Conservation (phyloP, 2,113 vertebrate genomes). For the Camelus dromedarius region DNA sequence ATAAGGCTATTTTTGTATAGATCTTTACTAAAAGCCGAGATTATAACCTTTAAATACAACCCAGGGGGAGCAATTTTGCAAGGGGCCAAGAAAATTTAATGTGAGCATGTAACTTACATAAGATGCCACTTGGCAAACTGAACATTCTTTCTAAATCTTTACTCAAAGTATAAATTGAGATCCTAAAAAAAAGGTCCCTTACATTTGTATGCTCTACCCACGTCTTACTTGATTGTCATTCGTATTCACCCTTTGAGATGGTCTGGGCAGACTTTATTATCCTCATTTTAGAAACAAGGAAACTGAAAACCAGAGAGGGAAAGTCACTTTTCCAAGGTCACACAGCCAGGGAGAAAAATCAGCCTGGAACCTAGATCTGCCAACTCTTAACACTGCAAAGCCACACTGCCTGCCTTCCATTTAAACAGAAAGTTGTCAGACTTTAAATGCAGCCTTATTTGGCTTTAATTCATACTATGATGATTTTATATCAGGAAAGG, state of each 20-base stretch:
- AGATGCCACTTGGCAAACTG: background rate
- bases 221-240: background rate
- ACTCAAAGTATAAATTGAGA: background rate
- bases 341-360: background rate
- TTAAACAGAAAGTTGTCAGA: background rate
- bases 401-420: background rate
- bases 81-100: background rate
- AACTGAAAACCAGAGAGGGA: constrained; percentile 19
- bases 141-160: background rate
- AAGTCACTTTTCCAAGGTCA: constrained; percentile 32
- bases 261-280: background rate
- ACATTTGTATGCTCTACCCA: background rate
- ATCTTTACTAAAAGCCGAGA: background rate
- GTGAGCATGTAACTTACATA: background rate
- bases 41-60: background rate
- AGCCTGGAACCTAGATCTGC: background rate
- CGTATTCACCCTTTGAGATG: background rate
- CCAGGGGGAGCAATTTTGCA: background rate
- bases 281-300: constrained; percentile 11
- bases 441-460: background rate
- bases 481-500: background rate
- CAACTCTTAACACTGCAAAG: background rate
- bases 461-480: background rate
- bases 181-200: background rate
- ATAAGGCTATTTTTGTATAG: background rate